phyloP scores from a whole-genome alignment of 1,140 invertebrate genomes.

The Nomia melanderi region DNA sequence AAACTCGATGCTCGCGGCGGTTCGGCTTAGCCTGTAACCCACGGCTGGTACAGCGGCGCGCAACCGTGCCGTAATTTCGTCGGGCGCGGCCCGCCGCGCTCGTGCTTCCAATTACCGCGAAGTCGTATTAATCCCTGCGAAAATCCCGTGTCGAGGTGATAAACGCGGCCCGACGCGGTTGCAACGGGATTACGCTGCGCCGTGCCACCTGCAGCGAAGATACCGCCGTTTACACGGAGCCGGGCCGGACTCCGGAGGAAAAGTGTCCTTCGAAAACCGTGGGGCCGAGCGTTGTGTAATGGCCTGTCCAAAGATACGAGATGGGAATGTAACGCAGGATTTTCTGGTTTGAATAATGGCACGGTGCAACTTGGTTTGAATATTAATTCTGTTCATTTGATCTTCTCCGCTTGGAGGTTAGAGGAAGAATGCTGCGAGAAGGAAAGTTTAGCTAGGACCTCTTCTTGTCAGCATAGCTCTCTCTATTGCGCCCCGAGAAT shows the following conservation, averaged over 20 bases:
- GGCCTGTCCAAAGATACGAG: too few species aligned
- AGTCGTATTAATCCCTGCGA: constrained; percentile 66
- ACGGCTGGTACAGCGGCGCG: constrained; percentile 22
- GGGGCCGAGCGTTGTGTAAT: too few species aligned
- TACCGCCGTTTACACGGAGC: constrained; percentile 11
- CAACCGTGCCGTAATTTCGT: constrained; percentile 52
- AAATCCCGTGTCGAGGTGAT: constrained; percentile 63
- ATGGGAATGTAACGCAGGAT: too few species aligned
- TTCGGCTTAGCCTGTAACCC: constrained; percentile 38
- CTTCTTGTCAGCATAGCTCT: too few species aligned
- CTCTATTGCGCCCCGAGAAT: too few species aligned
- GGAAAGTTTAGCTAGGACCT: too few species aligned
- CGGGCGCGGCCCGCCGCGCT: constrained; percentile 28
- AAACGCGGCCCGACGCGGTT: constrained; percentile 53
- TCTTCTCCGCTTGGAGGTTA: too few species aligned
- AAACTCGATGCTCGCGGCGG: constrained; percentile 31
- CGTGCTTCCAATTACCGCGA: constrained; percentile 65
- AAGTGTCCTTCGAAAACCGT: neutral
- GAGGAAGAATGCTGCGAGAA: too few species aligned
- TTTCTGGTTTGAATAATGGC: too few species aligned
- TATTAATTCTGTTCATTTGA: too few species aligned
- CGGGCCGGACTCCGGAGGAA: constrained; percentile 12
- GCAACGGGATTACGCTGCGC: constrained; percentile 45
- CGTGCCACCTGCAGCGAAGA: constrained; percentile 35
- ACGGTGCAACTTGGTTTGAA: too few species aligned